Conservation (phyloP, 2,888 invertebrate species). For the Nephrotoma guestfalica region DNA sequence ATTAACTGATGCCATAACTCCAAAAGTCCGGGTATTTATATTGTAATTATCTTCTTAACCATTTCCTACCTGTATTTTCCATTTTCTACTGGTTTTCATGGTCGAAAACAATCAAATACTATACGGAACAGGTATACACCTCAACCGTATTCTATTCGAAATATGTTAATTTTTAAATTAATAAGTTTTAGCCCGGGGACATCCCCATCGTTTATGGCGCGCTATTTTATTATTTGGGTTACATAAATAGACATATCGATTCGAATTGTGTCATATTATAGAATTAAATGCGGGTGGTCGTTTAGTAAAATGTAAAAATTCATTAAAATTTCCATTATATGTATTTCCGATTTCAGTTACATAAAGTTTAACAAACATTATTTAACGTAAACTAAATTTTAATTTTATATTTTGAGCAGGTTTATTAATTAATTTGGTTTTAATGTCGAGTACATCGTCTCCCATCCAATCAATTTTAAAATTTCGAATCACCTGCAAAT, state of each 20-base stretch:
- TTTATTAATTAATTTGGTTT: conserved; percentile 62
- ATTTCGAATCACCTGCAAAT: conserved; percentile 42
- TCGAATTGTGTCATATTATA: background rate
- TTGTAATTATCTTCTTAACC: background rate
- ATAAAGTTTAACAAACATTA: background rate
- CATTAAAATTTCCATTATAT: background rate
- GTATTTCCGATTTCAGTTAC: background rate
- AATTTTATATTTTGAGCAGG: conserved; percentile 43
- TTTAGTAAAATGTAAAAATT: background rate
- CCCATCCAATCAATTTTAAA: conserved; percentile 51
- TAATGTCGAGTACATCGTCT: conserved; percentile 39
- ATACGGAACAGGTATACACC: background rate
- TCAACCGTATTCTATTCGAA: background rate
- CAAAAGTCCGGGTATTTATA: background rate
- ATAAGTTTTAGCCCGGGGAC: background rate
- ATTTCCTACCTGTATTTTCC: background rate
- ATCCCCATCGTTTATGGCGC: background rate
- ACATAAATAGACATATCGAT: background rate
- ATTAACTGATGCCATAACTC: background rate
- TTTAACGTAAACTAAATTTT: conserved; percentile 10
- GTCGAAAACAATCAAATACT: background rate
- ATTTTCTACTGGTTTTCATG: background rate
- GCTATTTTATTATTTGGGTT: background rate
- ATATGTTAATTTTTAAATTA: background rate
- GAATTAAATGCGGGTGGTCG: background rate